Evolutionary conservation across 2,113 vertebrate species (phyloP).

Genomic region (Falcunculus frontatus): DNA sequence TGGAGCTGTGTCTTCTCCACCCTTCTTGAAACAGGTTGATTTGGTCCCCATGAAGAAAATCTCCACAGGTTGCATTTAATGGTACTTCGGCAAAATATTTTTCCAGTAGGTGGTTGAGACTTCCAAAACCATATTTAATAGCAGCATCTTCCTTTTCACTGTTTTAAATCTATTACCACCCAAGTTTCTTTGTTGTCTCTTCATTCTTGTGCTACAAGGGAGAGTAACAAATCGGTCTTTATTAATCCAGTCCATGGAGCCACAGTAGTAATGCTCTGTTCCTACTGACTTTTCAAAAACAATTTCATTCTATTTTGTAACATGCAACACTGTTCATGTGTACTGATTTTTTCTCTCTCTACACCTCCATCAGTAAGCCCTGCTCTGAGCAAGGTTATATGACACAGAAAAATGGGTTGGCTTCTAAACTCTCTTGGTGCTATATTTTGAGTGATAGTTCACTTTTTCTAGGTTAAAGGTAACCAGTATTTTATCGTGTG

Average conservation of each 20-base stretch:
- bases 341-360: background rate
- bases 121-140: background rate
- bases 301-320: background rate
- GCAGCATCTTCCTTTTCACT: background rate
- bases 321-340: background rate
- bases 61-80: background rate
- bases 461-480: background rate
- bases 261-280: background rate
- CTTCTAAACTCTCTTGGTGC: background rate
- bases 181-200: background rate
- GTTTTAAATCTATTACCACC: background rate
- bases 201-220: background rate
- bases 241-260: background rate
- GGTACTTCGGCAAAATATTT: background rate
- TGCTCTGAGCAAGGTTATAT: background rate
- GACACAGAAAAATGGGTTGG: background rate
- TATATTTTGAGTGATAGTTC: background rate
- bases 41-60: background rate
- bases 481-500: background rate
- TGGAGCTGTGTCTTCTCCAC: background rate
- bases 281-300: background rate
- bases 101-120: background rate
- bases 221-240: background rate
- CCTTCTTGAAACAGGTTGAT: background rate
- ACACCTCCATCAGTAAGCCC: background rate